A percentile compares a stretch with the other conserved stretches of the same genome.
phyloP scores from a whole-genome alignment of 1,140 invertebrate genomes.

The Phymastichus coffea region DNA sequence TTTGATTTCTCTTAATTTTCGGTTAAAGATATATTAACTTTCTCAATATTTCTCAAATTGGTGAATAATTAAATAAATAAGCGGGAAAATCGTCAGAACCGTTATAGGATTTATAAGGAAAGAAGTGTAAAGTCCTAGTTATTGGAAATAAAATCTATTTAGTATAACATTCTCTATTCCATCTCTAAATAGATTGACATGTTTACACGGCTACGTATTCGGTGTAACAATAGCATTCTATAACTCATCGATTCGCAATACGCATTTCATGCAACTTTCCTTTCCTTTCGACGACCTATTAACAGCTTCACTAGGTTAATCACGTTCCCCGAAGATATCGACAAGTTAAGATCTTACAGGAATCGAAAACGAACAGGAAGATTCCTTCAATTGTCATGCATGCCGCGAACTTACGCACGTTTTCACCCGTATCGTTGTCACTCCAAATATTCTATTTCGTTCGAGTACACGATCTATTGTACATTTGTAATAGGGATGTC shows the following conservation, averaged over 20 bases:
- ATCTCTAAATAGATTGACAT: too few species aligned
- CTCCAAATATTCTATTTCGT: background rate
- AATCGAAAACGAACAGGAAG: background rate
- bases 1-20: too few species aligned
- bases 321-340: constrained; percentile 30
- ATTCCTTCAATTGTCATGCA: background rate
- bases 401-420: constrained; percentile 34
- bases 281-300: constrained; percentile 33
- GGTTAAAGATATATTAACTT: too few species aligned
- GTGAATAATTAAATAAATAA: too few species aligned
- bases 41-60: too few species aligned
- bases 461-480: constrained; percentile 21
- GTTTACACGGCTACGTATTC: too few species aligned
- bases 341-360: background rate
- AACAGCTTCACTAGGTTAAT: constrained; percentile 39
- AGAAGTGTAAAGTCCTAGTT: too few species aligned
- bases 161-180: too few species aligned
- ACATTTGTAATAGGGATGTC: constrained; percentile 3
- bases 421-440: constrained; percentile 20
- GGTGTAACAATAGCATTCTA: constrained; percentile 34
- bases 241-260: constrained; percentile 43
- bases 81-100: too few species aligned
- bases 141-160: too few species aligned
- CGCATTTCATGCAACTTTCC: constrained; percentile 43
- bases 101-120: too few species aligned